Percentiles rank a stretch among this genome's conserved stretches.
Evolutionary conservation across 2,888 invertebrate species (phyloP).

Genomic region (Parasteatoda lunata): DNA sequence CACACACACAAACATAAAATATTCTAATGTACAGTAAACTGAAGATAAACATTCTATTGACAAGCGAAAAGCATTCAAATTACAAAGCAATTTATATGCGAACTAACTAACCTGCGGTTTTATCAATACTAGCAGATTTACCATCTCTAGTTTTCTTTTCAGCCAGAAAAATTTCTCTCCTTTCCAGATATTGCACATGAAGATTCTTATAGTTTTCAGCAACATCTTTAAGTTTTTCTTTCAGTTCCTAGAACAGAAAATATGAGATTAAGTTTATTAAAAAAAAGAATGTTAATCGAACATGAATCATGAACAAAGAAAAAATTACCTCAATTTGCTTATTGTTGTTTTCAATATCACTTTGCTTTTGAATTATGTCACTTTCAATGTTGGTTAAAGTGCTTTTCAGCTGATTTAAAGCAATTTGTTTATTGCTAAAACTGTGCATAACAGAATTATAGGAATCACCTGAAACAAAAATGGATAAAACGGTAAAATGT

Average conservation of each 20-base stretch:
- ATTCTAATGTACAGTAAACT: too few species aligned
- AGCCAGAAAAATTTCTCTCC: conserved; percentile 75
- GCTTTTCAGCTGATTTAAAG: conserved; percentile 82
- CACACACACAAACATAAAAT: too few species aligned
- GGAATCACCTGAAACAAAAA: conserved; percentile 72
- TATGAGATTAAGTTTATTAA: neutral
- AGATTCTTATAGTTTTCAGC: conserved; percentile 82
- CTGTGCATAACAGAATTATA: conserved; percentile 78
- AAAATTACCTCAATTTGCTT: conserved; percentile 79
- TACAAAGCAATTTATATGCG: neutral
- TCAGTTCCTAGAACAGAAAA: conserved; percentile 77
- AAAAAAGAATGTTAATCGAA: neutral
- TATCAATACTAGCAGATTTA: conserved; percentile 36
- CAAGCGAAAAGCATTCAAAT: too few species aligned
- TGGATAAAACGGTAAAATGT: neutral
- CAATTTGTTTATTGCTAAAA: conserved; percentile 83
- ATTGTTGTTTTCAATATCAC: conserved; percentile 88
- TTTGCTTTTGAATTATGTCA: conserved; percentile 81
- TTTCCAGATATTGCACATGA: conserved; percentile 82
- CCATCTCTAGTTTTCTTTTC: conserved; percentile 62
- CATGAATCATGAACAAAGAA: neutral
- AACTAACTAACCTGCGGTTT: conserved; percentile 9
- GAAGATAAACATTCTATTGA: too few species aligned
- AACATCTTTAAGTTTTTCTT: conserved; percentile 80
- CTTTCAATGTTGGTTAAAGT: conserved; percentile 78